phyloP scores from a whole-genome alignment of 2,888 invertebrate species.

The Rhimphoctona megacephalus region DNA sequence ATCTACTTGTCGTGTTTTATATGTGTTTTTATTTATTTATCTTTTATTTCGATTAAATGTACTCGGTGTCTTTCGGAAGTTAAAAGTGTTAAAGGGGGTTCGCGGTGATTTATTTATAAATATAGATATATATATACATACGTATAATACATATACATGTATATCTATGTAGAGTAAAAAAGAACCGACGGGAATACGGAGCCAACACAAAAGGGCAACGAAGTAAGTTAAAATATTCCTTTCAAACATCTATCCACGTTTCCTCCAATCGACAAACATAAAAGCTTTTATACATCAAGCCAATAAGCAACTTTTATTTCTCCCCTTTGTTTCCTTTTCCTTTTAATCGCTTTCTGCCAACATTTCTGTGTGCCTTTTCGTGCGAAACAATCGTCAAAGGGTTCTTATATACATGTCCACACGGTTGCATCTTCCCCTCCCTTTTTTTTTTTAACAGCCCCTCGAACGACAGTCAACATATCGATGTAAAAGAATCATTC shows the following conservation, averaged over 20 bases:
- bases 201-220: constrained; percentile 36
- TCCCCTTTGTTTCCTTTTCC: constrained; percentile 4
- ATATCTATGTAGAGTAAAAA: constrained; percentile 7
- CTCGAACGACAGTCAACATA: constrained; percentile 36
- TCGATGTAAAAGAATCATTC: constrained; percentile 30
- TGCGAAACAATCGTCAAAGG: constrained; percentile 64
- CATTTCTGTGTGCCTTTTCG: constrained; percentile 45
- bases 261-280: constrained; percentile 34
- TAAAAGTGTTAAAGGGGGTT: constrained; percentile 9
- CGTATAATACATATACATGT: not conserved
- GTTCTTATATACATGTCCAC: constrained; percentile 31
- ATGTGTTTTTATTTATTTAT: not conserved
- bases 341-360: constrained; percentile 12
- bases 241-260: constrained; percentile 45
- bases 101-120: constrained; percentile 21
- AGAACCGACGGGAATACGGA: constrained; percentile 32
- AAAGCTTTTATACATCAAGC: not conserved
- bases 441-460: constrained; percentile 29
- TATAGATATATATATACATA: constrained; percentile 1
- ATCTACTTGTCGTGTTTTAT: constrained; percentile 16
- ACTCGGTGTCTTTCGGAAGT: constrained; percentile 12
- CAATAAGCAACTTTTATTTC: constrained; percentile 15
- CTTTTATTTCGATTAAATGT: constrained; percentile 6
- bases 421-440: constrained; percentile 32
- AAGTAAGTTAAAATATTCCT: constrained; percentile 26